Conservation (phyloP, 2,888 invertebrate genomes). For the Spisula solida region DNA sequence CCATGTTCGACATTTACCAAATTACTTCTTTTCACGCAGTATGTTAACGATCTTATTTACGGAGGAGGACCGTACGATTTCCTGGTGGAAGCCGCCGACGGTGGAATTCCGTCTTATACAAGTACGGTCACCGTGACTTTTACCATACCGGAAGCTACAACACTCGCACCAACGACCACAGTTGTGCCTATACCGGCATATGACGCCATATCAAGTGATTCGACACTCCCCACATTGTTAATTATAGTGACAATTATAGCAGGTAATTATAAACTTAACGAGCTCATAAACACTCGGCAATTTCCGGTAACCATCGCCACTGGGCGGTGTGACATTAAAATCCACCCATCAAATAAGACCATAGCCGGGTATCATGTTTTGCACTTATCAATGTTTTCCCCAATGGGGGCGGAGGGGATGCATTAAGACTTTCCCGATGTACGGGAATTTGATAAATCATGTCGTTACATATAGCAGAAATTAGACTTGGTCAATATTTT, state of each 20-base stretch:
- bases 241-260: constrained; percentile 40
- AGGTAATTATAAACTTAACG: constrained; percentile 20
- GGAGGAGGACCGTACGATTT: constrained; percentile 55
- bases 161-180: constrained; percentile 58
- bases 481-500: too few species aligned
- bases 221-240: constrained; percentile 28
- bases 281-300: too few species aligned
- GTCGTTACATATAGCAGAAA: too few species aligned
- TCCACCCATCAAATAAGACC: too few species aligned
- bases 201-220: constrained; percentile 42
- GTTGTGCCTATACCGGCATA: constrained; percentile 45
- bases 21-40: constrained; percentile 29
- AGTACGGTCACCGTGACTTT: constrained; percentile 59
- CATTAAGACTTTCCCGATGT: too few species aligned
- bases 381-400: too few species aligned
- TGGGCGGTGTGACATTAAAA: too few species aligned
- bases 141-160: constrained; percentile 51
- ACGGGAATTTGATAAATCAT: too few species aligned
- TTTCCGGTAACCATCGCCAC: too few species aligned
- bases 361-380: too few species aligned
- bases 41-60: constrained; percentile 45
- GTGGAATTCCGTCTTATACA: constrained; percentile 49
- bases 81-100: constrained; percentile 55
- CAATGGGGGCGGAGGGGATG: too few species aligned
- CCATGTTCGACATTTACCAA: too few species aligned